Evolutionary conservation across 2,888 invertebrate species (phyloP).

Genomic region (Athalia rosae): DNA sequence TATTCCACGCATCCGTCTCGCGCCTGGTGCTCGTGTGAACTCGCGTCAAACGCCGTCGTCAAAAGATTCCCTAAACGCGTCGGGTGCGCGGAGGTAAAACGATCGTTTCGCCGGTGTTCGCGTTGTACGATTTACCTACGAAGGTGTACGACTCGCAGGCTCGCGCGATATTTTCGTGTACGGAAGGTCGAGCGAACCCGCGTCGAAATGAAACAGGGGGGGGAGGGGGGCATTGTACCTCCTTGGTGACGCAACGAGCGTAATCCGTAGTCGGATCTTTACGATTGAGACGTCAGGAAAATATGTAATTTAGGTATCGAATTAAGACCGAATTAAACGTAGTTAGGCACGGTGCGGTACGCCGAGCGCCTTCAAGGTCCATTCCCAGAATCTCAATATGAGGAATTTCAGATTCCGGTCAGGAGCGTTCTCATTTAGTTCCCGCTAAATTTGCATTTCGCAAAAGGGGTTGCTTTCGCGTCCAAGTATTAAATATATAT

Average conservation of each 20-base stretch:
- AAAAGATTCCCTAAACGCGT: constrained; percentile 32
- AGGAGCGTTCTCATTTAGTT: constrained; percentile 44
- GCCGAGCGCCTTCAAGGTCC: constrained; percentile 34
- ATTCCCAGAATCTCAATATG: constrained; percentile 40
- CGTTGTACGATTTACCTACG: no score
- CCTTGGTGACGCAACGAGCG: constrained; percentile 20
- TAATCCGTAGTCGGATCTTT: constrained; percentile 15
- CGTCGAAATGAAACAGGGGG: neutral
- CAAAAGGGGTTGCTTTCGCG: constrained; percentile 28
- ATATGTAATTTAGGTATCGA: constrained; percentile 42
- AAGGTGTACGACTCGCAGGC: neutral
- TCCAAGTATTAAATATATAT: constrained; percentile 16
- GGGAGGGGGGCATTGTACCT: constrained; percentile 29
- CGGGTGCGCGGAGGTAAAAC: neutral
- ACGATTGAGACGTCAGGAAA: constrained; percentile 41
- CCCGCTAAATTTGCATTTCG: constrained; percentile 43
- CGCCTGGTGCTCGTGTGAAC: constrained; percentile 35
- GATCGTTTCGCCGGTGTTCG: neutral
- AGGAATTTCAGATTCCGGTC: constrained; percentile 41
- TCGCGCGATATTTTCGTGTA: neutral
- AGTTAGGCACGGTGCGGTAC: constrained; percentile 35
- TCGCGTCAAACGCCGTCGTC: constrained; percentile 34
- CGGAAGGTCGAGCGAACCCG: constrained; percentile 21
- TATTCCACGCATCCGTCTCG: neutral
- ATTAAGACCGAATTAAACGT: constrained; percentile 43